Percentiles rank a stretch among this genome's conserved stretches.
These are phyloP conservation scores for Melitaea athalia DNA, from an alignment of 2,888 invertebrate genomes.

Conservation along the genomic window DNA sequence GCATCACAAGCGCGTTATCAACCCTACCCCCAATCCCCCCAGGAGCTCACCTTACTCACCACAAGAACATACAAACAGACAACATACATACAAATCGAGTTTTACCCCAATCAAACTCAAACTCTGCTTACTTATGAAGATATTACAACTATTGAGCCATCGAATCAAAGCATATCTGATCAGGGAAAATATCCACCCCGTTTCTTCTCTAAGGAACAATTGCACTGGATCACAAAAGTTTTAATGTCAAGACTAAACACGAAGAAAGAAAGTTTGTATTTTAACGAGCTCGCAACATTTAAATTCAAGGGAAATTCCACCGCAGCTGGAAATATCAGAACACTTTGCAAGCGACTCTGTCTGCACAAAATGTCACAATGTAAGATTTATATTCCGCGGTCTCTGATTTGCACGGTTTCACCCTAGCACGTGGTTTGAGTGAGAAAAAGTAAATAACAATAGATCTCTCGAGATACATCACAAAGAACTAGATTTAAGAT, in stretches of 20 bases:
- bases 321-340: slow-evolving; percentile 6
- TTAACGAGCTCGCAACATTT: neutral
- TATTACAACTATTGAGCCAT: too few relatives aligned
- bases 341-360: neutral
- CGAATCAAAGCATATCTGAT: too few relatives aligned
- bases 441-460: slow-evolving; percentile 7
- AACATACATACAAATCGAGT: too few relatives aligned
- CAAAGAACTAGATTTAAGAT: neutral
- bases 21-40: too few relatives aligned
- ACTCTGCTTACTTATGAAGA: too few relatives aligned
- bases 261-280: neutral
- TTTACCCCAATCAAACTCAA: too few relatives aligned
- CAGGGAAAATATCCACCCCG: too few relatives aligned
- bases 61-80: too few relatives aligned
- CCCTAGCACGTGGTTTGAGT: slow-evolving; percentile 2
- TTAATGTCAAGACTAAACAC: neutral
- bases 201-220: neutral
- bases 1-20: too few relatives aligned
- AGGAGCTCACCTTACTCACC: too few relatives aligned
- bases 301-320: slow-evolving; percentile 1
- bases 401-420: slow-evolving; percentile 6
- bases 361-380: slow-evolving; percentile 4
- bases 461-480: neutral
- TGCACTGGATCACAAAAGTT: neutral
- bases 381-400: slow-evolving; percentile 4